A percentile compares a stretch with the other conserved stretches of the same genome.
These are phyloP conservation scores for Tachypleus tridentatus DNA, from an alignment of 1,140 invertebrate species.

Conservation along the genomic window DNA sequence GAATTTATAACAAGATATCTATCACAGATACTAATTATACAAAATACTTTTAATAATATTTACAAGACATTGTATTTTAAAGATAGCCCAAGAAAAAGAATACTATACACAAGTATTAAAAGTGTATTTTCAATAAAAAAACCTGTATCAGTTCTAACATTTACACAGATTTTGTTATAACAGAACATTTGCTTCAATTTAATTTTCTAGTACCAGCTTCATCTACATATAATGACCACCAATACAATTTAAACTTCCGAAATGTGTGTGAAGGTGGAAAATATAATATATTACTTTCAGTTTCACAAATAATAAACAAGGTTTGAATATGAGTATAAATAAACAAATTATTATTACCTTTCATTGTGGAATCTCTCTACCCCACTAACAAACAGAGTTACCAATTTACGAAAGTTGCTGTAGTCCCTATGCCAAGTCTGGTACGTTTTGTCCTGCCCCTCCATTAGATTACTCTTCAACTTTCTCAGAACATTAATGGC, in stretches of 20 bases:
- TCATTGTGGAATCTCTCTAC: slow-evolving; percentile 5
- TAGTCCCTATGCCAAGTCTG: slow-evolving; percentile 11
- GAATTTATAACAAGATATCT: no score
- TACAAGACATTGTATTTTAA: no score
- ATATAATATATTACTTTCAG: not conserved
- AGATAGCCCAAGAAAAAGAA: no score
- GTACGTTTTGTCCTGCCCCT: slow-evolving; percentile 5
- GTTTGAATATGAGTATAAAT: not conserved
- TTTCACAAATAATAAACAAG: not conserved
- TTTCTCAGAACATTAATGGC: slow-evolving; percentile 5
- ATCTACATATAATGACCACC: slow-evolving; percentile 1
- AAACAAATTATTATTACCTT: slow-evolving; percentile 5
- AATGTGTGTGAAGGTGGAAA: no score
- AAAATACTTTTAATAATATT: no score
- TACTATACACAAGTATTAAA: no score
- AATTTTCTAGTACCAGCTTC: not conserved
- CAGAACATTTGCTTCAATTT: not conserved
- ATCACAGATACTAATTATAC: no score
- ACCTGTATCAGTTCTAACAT: no score
- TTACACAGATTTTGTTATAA: not conserved
- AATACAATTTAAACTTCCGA: not conserved
- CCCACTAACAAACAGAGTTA: slow-evolving; percentile 12
- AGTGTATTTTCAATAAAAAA: no score
- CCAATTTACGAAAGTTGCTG: slow-evolving; percentile 10
- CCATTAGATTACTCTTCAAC: slow-evolving; percentile 2